Percentiles rank a stretch among this genome's conserved stretches.
phyloP scores from a whole-genome alignment of 2,888 invertebrate species.

The Lepidochrysops patricia region DNA sequence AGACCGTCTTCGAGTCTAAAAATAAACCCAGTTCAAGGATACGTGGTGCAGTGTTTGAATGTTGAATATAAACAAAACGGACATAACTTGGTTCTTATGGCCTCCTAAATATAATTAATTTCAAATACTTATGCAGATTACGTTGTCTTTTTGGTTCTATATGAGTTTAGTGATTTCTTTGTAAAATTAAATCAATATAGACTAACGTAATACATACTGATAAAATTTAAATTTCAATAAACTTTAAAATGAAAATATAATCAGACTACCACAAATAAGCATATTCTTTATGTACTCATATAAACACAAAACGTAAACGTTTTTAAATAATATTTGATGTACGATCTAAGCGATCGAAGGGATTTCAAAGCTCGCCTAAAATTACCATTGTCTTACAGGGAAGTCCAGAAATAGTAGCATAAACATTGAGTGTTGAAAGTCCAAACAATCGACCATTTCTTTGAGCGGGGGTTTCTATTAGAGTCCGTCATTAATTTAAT shows the following conservation, averaged over 20 bases:
- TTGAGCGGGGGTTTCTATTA: constrained; percentile 39
- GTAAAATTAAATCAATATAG: no score
- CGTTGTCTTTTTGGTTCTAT: no score
- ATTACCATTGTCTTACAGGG: constrained; percentile 1
- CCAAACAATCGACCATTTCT: constrained; percentile 31
- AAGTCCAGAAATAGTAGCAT: constrained; percentile 19
- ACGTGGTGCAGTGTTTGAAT: constrained; percentile 26
- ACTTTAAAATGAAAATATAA: neutral
- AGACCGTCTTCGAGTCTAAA: constrained; percentile 24
- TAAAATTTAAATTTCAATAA: neutral
- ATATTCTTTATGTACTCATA: neutral
- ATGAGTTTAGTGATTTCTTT: no score
- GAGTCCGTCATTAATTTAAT: constrained; percentile 51
- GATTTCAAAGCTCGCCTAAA: constrained; percentile 2
- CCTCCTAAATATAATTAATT: neutral
- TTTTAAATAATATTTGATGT: neutral
- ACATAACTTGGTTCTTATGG: neutral
- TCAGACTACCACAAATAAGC: no score
- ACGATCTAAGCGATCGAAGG: neutral
- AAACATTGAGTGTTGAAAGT: constrained; percentile 28
- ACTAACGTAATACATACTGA: no score
- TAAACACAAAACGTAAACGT: neutral
- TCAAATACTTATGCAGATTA: no score
- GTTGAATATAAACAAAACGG: constrained; percentile 27
- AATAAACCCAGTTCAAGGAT: constrained; percentile 29